Evolutionary conservation across 2,888 invertebrate genomes (phyloP), one percentile per base, ranked within the genome.

Genomic region (Sarcophaga rosellei): DNA sequence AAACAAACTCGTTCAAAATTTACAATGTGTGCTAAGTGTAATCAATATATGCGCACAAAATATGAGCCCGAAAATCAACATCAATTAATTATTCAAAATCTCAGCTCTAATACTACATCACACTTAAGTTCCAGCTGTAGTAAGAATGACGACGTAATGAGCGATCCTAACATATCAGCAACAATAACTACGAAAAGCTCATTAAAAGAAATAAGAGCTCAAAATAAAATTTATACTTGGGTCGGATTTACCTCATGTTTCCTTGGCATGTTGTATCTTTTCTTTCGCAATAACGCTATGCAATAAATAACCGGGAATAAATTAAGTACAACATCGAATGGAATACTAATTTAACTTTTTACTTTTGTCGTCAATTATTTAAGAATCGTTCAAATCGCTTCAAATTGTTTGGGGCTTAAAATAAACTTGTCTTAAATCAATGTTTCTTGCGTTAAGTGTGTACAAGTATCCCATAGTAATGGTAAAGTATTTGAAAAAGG

Each of bases 191-290:
- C 61, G 66, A 70, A 88, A 77, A 81, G 75, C 66, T 78, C 75
- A 35, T 62, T 84, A 21, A 81, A 84, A 82, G 73, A 82, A 68
- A 79, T 79, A 77, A 88, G 87, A 72, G 76, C 85, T 59, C 86
- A 86, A 72, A 88, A 88, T 81, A 95, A 95, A 91, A 93, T 97
- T 94, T 97, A 97, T 91, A 94, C 97, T 96, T 86, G 97, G 95
- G 95, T 97, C 94, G 97, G 97, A 94, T 96, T 97, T 93, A 97
- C 97, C 92, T 97, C 97, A 93, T 97, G 97, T 95, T 95, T 97
- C 94, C 81, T 86, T 65, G 86, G 86, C 86, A 86, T 86, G 84
- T 79, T 86, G 70, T 87, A 84, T 85, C 66, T 85, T 65, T 76
- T 82, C 57, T 87, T 87, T 66, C 85, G 85, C 83, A 84, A 86